phyloP scores from a whole-genome alignment of 2,888 invertebrate species.

The Rotaria socialis region DNA sequence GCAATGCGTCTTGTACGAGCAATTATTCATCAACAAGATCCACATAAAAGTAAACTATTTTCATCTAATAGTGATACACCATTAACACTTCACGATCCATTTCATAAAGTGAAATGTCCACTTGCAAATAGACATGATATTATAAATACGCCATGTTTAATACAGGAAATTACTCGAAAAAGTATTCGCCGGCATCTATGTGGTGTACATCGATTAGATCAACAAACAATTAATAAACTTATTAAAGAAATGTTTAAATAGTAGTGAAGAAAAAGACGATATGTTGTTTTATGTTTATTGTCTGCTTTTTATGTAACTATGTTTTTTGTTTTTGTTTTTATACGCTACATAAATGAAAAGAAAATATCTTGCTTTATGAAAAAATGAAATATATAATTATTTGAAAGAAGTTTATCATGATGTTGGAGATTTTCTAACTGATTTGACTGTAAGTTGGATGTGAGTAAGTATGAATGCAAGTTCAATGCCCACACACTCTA shows the following conservation, averaged over 20 bases:
- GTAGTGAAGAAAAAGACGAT: background rate
- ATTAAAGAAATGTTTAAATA: background rate
- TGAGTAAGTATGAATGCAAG: too few species aligned
- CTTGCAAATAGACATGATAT: background rate
- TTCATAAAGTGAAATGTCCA: constrained; percentile 12
- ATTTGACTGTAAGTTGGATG: too few species aligned
- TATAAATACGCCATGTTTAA: constrained; percentile 3
- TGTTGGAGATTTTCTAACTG: too few species aligned
- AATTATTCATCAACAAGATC: background rate
- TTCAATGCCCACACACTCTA: too few species aligned
- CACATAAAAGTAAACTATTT: background rate
- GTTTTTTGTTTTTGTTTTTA: too few species aligned
- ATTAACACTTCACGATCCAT: background rate
- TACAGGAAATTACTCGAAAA: background rate
- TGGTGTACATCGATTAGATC: constrained; percentile 11
- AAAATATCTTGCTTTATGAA: too few species aligned
- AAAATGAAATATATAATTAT: too few species aligned
- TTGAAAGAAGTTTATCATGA: too few species aligned
- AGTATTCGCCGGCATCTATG: background rate
- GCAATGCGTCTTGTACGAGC: background rate
- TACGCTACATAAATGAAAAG: too few species aligned
- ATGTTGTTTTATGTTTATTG: too few species aligned
- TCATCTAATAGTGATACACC: background rate
- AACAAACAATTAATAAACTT: background rate
- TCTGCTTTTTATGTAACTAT: too few species aligned